A percentile compares a stretch with the other conserved stretches of the same genome.
phyloP scores from a whole-genome alignment of 1,140 invertebrate genomes.

The Cecropterus lyciades region DNA sequence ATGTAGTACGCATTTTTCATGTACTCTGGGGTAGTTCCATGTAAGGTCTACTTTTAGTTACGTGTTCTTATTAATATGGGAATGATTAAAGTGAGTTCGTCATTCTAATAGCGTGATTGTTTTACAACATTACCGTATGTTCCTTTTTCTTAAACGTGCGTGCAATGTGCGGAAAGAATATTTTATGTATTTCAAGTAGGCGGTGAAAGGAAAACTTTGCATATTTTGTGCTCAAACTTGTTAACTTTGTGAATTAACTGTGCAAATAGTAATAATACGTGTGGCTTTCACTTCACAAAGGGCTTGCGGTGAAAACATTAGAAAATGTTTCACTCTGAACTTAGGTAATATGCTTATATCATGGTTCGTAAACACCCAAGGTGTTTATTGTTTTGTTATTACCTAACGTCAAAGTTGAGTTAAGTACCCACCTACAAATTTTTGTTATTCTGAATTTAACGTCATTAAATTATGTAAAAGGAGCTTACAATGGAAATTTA shows the following conservation, averaged over 20 bases:
- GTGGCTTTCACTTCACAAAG: slow-evolving; percentile 49
- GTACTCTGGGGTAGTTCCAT: no score
- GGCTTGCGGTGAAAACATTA: slow-evolving; percentile 48
- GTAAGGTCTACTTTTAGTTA: neutral
- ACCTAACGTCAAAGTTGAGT: no score
- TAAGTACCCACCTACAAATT: no score
- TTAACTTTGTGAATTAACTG: slow-evolving; percentile 53
- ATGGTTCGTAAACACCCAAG: no score
- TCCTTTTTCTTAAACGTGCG: slow-evolving; percentile 6
- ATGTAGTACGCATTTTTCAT: no score
- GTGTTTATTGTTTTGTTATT: no score
- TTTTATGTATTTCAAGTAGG: slow-evolving; percentile 30
- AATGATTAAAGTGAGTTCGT: neutral
- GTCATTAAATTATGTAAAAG: no score
- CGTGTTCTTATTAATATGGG: neutral
- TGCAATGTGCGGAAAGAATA: slow-evolving; percentile 20
- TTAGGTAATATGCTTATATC: neutral
- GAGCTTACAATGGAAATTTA: no score
- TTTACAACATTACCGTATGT: slow-evolving; percentile 13
- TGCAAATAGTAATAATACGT: slow-evolving; percentile 40
- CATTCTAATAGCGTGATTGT: slow-evolving; percentile 10
- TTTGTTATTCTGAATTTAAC: no score
- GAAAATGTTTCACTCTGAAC: slow-evolving; percentile 27
- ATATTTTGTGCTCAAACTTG: slow-evolving; percentile 40
- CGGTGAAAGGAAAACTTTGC: slow-evolving; percentile 39